Conservation (phyloP, 2,797 vertebrate genomes). For the Percopsis omiscomaycus region DNA sequence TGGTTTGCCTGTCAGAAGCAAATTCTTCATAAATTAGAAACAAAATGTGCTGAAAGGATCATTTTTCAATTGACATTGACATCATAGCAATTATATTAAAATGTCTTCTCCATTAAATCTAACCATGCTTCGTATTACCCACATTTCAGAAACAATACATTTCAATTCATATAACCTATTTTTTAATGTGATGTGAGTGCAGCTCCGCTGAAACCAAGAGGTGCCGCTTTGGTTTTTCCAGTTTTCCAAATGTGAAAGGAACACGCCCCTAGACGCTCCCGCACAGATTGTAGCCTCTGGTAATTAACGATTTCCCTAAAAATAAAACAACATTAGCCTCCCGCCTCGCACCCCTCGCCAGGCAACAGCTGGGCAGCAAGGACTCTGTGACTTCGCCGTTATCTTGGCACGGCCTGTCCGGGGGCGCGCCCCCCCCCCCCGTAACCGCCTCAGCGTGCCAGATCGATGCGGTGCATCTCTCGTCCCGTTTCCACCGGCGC, state of each 20-base stretch:
- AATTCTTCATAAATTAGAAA: conserved; percentile 19
- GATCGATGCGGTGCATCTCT: conserved; percentile 48
- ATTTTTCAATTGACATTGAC: not conserved
- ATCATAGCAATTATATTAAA: conserved; percentile 7
- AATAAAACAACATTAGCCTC: conserved; percentile 81
- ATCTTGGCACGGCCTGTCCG: conserved; percentile 59
- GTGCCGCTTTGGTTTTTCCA: conserved; percentile 27
- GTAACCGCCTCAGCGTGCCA: conserved; percentile 46
- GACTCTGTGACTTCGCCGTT: conserved; percentile 72
- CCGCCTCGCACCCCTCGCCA: conserved; percentile 62
- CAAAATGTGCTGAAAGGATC: not conserved
- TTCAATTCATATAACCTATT: no score
- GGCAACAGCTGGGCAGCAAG: conserved; percentile 76
- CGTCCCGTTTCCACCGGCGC: conserved; percentile 51
- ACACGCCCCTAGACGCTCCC: conserved; percentile 23
- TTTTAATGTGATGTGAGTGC: not conserved
- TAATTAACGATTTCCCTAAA: conserved; percentile 78
- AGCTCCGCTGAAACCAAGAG: not conserved
- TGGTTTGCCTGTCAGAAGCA: not conserved
- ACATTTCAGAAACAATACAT: not conserved
- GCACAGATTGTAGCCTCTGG: conserved; percentile 39
- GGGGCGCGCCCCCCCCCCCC: conserved; percentile 33
- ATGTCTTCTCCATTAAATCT: conserved; percentile 16
- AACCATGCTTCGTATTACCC: conserved; percentile 4
- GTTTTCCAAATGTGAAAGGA: conserved; percentile 19